Evolutionary conservation across 2,113 vertebrate genomes (phyloP), one percentile per base, ranked within the genome.

Genomic region (Taurulus bubalis): DNA sequence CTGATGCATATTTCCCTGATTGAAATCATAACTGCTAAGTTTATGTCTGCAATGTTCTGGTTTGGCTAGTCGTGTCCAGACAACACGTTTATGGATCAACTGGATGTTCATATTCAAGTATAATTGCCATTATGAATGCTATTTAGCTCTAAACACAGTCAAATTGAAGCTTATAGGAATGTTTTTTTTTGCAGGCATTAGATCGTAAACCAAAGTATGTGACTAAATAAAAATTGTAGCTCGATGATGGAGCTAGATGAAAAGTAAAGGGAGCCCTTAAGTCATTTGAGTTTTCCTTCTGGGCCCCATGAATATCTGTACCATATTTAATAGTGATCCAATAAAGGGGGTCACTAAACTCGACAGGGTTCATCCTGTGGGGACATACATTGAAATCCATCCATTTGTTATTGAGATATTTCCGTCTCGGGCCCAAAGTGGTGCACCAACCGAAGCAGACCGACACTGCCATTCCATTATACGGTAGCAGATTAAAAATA

Each of bases 401-500:
- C 38, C 38, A 42, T 14, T 6, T 32, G 40, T 18, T 47, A 1
- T 40, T 49, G 8, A 10, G 10, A 65, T 47, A 59, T 55, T 64
- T 66, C 38, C 12, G 55, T 9, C 7, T 4, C 4, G 1, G 4
- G 11, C 26, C 28, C 71, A 24, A 24, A 2, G 20, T 32, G 63
- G 16, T 36, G 28, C 64, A 38, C 20, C 2, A 0, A 62, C 53
- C 34, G 15, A 45, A 34, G 24, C 60, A 55, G 40, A 62, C 59
- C 28, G 11, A 53, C 51, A 24, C 60, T 60, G 32, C 62, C 58
- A 51, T 63, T 12, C 38, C 12, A 32, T 79, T 65, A 79, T 20
- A 66, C 26, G 0, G 71, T 47, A 83, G 51, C 32, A 77, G 40
- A 83, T 80, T 74, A 11, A 67, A 56, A 69, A 77, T 82, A 22